These are phyloP conservation scores for Belonocnema kinseyi DNA, from an alignment of 1,140 invertebrate genomes.

Conservation along the genomic window DNA sequence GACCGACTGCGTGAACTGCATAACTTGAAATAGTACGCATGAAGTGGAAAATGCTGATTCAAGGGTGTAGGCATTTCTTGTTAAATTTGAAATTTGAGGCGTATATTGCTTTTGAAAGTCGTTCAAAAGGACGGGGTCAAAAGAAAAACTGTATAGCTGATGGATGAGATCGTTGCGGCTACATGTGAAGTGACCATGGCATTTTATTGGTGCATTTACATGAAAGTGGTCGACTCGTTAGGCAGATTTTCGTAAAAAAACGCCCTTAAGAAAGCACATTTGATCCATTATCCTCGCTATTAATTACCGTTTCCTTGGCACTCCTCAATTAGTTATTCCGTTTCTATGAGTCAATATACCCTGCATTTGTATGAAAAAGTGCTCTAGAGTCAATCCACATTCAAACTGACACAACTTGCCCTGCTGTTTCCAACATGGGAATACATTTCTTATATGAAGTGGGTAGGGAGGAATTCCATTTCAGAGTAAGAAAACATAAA, in stretches of 20 bases:
- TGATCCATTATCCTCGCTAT: conserved; percentile 26
- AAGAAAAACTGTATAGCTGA: neutral
- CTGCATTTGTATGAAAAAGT: neutral
- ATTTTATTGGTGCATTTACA: conserved; percentile 21
- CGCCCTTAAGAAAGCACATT: conserved; percentile 27
- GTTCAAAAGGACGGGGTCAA: neutral
- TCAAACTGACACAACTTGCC: too few species aligned
- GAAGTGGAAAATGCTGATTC: neutral
- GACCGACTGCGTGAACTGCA: neutral
- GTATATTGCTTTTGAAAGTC: neutral
- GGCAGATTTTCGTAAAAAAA: conserved; percentile 22
- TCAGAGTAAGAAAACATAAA: too few species aligned
- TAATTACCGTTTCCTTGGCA: conserved; percentile 26
- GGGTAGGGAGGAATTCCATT: too few species aligned
- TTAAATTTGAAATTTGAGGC: neutral
- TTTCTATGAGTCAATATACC: neutral
- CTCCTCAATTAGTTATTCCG: conserved; percentile 17
- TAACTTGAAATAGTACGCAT: neutral
- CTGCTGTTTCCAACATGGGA: too few species aligned
- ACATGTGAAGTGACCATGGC: conserved; percentile 11
- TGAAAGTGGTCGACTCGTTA: neutral
- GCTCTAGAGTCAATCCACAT: too few species aligned
- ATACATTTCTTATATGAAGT: too few species aligned
- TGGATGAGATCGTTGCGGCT: conserved; percentile 14
- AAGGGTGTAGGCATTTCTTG: neutral